phyloP scores from a whole-genome alignment of 2,888 invertebrate species.

The Aspidapion aeneum region DNA sequence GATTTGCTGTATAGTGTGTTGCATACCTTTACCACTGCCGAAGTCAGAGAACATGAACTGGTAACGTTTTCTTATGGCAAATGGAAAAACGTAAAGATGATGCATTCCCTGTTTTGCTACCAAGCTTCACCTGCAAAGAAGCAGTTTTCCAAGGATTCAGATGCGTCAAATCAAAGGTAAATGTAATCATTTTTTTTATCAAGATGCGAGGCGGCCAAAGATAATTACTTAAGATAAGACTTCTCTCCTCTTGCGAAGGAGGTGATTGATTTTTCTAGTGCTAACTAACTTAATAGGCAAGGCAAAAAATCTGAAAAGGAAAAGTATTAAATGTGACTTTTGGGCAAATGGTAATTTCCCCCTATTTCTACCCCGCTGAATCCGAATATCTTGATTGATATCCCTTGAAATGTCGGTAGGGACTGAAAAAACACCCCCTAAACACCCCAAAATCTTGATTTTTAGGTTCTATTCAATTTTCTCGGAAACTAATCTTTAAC shows the following conservation, averaged over 20 bases:
- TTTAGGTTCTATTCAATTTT: too few relatives aligned
- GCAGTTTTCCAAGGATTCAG: conserved; percentile 75
- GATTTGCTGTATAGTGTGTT: conserved; percentile 74
- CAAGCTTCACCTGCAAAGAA: conserved; percentile 82
- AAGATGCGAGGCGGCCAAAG: neutral
- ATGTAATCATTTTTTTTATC: neutral
- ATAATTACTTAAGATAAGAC: neutral
- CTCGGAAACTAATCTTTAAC: too few relatives aligned
- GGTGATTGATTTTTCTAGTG: neutral
- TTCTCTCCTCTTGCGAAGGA: neutral
- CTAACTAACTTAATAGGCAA: too few relatives aligned
- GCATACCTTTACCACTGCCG: conserved; percentile 80
- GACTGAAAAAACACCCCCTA: too few relatives aligned
- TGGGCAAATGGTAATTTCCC: too few relatives aligned
- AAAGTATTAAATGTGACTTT: too few relatives aligned
- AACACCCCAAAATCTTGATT: too few relatives aligned
- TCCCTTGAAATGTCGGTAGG: too few relatives aligned
- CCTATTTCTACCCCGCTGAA: too few relatives aligned
- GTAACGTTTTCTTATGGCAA: conserved; percentile 80
- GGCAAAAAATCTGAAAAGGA: too few relatives aligned
- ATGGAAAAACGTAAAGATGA: conserved; percentile 81
- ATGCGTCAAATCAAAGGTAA: conserved; percentile 33
- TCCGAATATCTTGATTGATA: too few relatives aligned
- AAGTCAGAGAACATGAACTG: conserved; percentile 78
- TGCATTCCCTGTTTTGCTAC: conserved; percentile 86